Evolutionary conservation across 2,113 vertebrate genomes (phyloP).

Genomic region (Aythya baeri): DNA sequence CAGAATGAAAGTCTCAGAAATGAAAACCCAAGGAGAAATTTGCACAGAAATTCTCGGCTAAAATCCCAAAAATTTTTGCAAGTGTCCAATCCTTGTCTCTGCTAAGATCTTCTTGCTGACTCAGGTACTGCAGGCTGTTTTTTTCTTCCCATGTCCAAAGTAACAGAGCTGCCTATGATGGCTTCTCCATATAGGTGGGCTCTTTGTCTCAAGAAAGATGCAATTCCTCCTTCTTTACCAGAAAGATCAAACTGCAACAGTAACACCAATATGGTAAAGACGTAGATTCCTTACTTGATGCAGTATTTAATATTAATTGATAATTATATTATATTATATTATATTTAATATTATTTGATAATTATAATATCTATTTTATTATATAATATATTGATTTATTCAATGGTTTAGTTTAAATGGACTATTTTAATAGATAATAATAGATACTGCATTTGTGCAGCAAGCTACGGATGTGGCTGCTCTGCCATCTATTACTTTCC

Average conservation of each 20-base stretch:
- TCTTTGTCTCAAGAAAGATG: neutral
- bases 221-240: neutral
- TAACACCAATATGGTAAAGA: neutral
- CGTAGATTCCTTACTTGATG: neutral
- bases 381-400: neutral
- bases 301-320: neutral
- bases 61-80: neutral
- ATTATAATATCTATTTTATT: neutral
- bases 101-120: neutral
- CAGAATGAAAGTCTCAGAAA: accelerated
- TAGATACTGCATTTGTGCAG: neutral
- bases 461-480: neutral
- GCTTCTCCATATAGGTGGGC: accelerated
- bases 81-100: neutral
- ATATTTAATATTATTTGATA: neutral
- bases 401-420: neutral
- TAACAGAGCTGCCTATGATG: neutral
- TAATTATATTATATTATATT: neutral
- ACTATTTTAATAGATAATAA: neutral
- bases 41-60: neutral
- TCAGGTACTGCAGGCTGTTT: neutral
- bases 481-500: neutral
- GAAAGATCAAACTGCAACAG: neutral
- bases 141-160: neutral
- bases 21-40: neutral